Evolutionary conservation across 2,888 invertebrate species (phyloP).

Genomic region (Harpalus rubripes): DNA sequence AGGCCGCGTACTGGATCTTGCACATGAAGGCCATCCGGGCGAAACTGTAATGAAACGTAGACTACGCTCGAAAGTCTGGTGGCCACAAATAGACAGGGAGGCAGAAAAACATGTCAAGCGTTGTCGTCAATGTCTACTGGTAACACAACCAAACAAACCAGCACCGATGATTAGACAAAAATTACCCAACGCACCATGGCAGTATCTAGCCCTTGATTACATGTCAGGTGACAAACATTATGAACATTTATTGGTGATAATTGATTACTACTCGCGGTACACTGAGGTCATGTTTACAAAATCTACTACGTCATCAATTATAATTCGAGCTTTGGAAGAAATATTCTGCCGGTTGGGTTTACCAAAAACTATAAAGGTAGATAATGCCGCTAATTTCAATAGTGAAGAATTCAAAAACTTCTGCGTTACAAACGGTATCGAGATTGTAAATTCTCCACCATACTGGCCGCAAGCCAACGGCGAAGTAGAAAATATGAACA

Average conservation of each 20-base stretch:
- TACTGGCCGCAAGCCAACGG: constrained; percentile 24
- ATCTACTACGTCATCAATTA: constrained; percentile 22
- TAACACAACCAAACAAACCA: constrained; percentile 64
- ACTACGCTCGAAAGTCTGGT: constrained; percentile 62
- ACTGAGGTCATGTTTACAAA: neutral
- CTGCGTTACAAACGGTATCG: neutral
- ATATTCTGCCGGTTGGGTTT: constrained; percentile 41
- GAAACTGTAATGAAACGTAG: too few species aligned
- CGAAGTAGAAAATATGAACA: constrained; percentile 69
- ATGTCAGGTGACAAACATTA: constrained; percentile 64
- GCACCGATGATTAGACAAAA: constrained; percentile 59
- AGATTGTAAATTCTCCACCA: neutral
- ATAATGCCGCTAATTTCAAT: neutral
- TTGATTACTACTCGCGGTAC: constrained; percentile 70
- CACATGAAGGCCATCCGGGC: too few species aligned
- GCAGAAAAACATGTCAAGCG: constrained; percentile 68
- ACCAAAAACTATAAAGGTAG: constrained; percentile 8
- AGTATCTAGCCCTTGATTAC: constrained; percentile 64
- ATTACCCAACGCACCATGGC: too few species aligned
- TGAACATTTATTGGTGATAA: constrained; percentile 66
- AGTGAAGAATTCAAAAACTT: neutral
- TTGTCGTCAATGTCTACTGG: constrained; percentile 69
- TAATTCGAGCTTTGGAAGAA: constrained; percentile 28
- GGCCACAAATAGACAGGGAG: constrained; percentile 68
- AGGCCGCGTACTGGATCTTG: neutral